Conservation (phyloP, 2,888 invertebrate genomes). For the Eulithis prunata region DNA sequence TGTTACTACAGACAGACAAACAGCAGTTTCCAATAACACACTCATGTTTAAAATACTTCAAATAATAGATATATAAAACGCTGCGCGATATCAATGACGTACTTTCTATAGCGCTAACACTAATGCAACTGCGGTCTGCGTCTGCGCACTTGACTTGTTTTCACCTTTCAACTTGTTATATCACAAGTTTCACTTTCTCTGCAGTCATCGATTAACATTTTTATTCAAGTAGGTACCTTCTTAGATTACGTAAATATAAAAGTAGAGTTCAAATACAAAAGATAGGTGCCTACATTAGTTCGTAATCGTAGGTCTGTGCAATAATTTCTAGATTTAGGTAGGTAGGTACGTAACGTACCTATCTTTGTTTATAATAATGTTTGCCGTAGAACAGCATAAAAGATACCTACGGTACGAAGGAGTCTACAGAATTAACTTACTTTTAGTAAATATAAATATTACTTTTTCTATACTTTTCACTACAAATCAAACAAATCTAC, state of each 20-base stretch:
- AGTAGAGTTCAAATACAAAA: too few relatives aligned
- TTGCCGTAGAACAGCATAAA: too few relatives aligned
- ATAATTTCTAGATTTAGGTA: too few relatives aligned
- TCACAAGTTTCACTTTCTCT: conserved; percentile 71
- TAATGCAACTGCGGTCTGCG: conserved; percentile 43
- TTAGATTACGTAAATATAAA: conserved; percentile 30
- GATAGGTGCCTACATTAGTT: too few relatives aligned
- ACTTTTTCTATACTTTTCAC: too few relatives aligned
- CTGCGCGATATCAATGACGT: conserved; percentile 44
- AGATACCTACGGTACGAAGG: too few relatives aligned
- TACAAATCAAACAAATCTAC: too few relatives aligned
- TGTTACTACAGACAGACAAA: conserved; percentile 64
- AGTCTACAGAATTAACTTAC: too few relatives aligned
- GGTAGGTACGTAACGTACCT: too few relatives aligned
- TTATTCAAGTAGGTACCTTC: conserved; percentile 19
- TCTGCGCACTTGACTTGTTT: conserved; percentile 56
- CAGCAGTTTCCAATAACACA: conserved; percentile 61
- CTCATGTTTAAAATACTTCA: conserved; percentile 47
- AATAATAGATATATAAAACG: conserved; percentile 27
- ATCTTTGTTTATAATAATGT: too few relatives aligned
- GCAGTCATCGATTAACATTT: conserved; percentile 46
- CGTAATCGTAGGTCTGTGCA: too few relatives aligned
- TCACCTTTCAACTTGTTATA: conserved; percentile 78
- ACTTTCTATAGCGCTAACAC: conserved; percentile 57
- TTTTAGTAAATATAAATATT: too few relatives aligned